Evolutionary conservation across 2,797 vertebrate species (phyloP).

Genomic region (Poeciliopsis paucimaculata): DNA sequence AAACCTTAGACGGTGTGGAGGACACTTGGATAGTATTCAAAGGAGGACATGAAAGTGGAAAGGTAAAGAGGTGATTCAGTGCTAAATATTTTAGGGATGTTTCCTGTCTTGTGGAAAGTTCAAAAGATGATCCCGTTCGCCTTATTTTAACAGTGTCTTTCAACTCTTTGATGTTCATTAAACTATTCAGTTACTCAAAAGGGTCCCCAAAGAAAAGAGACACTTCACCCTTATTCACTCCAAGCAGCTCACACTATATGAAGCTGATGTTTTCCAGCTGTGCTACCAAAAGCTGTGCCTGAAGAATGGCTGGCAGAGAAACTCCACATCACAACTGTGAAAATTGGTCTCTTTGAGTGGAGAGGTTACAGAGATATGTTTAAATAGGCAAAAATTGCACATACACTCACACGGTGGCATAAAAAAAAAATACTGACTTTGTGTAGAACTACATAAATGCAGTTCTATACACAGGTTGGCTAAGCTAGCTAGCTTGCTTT

Average conservation of each 20-base stretch:
- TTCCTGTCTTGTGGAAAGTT: slow-evolving; percentile 21
- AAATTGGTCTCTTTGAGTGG: slow-evolving; percentile 19
- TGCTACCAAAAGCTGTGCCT: slow-evolving; percentile 56
- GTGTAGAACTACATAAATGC: neutral
- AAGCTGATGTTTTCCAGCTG: slow-evolving; percentile 77
- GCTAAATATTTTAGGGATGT: slow-evolving; percentile 17
- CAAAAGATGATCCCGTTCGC: slow-evolving; percentile 19
- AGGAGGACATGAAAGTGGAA: slow-evolving; percentile 12
- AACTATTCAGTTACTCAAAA: slow-evolving; percentile 21
- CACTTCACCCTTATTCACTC: slow-evolving; percentile 62
- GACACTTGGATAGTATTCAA: slow-evolving; percentile 6
- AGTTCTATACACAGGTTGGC: neutral
- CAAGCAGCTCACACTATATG: slow-evolving; percentile 67
- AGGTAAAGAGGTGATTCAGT: slow-evolving; percentile 18
- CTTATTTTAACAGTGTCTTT: slow-evolving; percentile 20
- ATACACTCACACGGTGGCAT: slow-evolving; percentile 10
- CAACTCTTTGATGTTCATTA: slow-evolving; percentile 23
- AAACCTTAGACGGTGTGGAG: neutral
- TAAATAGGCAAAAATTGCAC: slow-evolving; percentile 16
- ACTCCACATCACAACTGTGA: slow-evolving; percentile 45
- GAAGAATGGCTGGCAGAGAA: slow-evolving; percentile 40
- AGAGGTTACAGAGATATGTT: slow-evolving; percentile 55
- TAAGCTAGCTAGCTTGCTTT: neutral
- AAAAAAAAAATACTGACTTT: neutral
- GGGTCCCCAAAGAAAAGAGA: slow-evolving; percentile 53